Evolutionary conservation across 2,888 invertebrate genomes (phyloP), one percentile per base, ranked within the genome.

Genomic region (Thera obeliscata): DNA sequence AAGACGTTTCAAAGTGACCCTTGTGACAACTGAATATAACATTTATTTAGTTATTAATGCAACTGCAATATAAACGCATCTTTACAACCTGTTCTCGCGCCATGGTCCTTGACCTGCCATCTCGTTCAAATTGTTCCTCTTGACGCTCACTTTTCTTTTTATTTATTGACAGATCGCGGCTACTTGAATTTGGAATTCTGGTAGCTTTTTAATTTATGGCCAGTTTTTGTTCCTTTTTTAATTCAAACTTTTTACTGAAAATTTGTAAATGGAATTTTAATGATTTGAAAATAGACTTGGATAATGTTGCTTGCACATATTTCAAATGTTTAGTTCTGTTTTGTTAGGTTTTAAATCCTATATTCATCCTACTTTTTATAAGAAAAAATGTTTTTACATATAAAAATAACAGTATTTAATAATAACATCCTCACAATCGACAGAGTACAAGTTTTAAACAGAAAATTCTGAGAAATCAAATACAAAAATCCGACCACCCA

Each of bases 71-170:
- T 71, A 59, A 35, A 48, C 58, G 11, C 59, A 22, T 12, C 68
- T 56, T 71, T 7, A 66, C 75, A 81, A 83, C 81, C 78, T 78
- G 82, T 80, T 81, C 57, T 5, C 56, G 11, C 50, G 56, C 60
- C 70, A 76, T 82, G 80, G 76, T 79, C 78, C 81, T 81, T 81
- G 82, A 81, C 81, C 76, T 74, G 78, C 71, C 67, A 65, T 65
- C 64, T 50, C 49, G 60, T 66, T 66, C 63, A 60, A 69, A 69
- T 56, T 69, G 69, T 66, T 66, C 65, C 60, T 57, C 52, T 61
- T 58, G 58, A 59, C 61, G 60, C 61, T 60, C 41, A 46, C 59
- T 69, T 69, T 64, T 67, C 41, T 54, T 59, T 59, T 67, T 61
- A 43, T 57, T 66, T 69, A 69, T 63, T 66, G 66, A 69, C 69